Base-by-base conservation (phyloP, 2,113 vertebrate genomes). In the Toxostoma redivivum region DNA sequence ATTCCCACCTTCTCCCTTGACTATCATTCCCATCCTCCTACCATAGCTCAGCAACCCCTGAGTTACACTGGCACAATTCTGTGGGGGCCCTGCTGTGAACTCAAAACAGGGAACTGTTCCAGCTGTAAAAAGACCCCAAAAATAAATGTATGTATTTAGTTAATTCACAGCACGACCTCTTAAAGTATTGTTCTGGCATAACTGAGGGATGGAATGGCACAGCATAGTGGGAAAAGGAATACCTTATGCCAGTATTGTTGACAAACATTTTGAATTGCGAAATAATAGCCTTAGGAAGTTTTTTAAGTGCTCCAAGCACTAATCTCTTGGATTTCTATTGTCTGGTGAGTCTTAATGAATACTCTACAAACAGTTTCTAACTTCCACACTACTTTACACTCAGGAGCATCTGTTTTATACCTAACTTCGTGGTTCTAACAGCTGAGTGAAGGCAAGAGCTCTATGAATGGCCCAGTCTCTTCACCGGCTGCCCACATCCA, bases 91-190 rank as follows among this genome's bases (percentile, higher is more conserved):
- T 35, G 48, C 74, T 95, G 81, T 40, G 53, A 82, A 79, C 53
- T 48, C 82, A 51, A 92, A 92, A 79, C 6, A 86, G 58, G 37
- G 88, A 88, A 94, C 37, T 25, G 15, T n/a, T 90, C 56, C 92
- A 92, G 76, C 50, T 90, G 73, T 44, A 70, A 47, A 74, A 72
- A 31, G 60, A 83, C 27, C 30, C 24, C 42, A 86, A 7, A 88
- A 95, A 83, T 71, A 92, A 92, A 93, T 81, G 60, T 66, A 95
- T 88, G 82, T 37, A 90, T 89, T 12, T 94, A 86, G 72, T 96
- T 93, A 95, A 92, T 73, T 94, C 94, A 93, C 94, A 95, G 92
- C 94, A 78, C 18, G 79, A 81, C 53, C 38, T 35, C 95, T 77
- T 67, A 38, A 89, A 92, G 92, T 66, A 94, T 96, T 97, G 92